Percentiles rank a stretch among this genome's conserved stretches.
Evolutionary conservation across 2,113 vertebrate genomes (phyloP).

Genomic region (Hyla sarda): DNA sequence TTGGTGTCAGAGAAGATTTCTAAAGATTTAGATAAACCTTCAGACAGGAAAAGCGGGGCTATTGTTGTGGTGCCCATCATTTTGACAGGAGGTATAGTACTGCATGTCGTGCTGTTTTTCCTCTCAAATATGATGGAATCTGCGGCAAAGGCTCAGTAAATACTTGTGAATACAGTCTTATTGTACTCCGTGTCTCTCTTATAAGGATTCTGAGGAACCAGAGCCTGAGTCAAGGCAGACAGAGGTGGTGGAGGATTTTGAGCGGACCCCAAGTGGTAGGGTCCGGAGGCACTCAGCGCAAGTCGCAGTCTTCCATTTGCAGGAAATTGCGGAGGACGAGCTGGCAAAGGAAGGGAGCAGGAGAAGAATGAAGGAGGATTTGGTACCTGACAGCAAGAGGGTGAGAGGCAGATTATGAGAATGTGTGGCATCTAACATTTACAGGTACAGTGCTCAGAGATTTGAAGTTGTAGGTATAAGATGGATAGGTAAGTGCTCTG

Average conservation of each 20-base stretch:
- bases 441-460: neutral
- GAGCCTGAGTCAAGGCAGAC: neutral
- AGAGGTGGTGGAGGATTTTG: slow-evolving; percentile 80
- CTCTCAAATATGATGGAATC: no score
- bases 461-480: neutral
- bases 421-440: neutral
- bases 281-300: slow-evolving; percentile 92
- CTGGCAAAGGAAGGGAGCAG: slow-evolving; percentile 93
- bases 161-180: no score
- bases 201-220: slow-evolving; percentile 61
- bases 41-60: no score
- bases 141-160: no score
- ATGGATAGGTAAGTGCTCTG: slow-evolving; percentile 8
- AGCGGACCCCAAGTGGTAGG: slow-evolving; percentile 92
- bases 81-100: no score
- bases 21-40: no score
- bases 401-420: slow-evolving; percentile 67
- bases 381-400: slow-evolving; percentile 93
- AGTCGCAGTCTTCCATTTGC: slow-evolving; percentile 95
- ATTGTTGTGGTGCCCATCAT: no score
- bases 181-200: neutral
- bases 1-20: no score
- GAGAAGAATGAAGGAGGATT: slow-evolving; percentile 93
- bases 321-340: slow-evolving; percentile 95
- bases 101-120: no score